Evolutionary conservation across 2,113 vertebrate species (phyloP).

Genomic region (Gavialis gangeticus): DNA sequence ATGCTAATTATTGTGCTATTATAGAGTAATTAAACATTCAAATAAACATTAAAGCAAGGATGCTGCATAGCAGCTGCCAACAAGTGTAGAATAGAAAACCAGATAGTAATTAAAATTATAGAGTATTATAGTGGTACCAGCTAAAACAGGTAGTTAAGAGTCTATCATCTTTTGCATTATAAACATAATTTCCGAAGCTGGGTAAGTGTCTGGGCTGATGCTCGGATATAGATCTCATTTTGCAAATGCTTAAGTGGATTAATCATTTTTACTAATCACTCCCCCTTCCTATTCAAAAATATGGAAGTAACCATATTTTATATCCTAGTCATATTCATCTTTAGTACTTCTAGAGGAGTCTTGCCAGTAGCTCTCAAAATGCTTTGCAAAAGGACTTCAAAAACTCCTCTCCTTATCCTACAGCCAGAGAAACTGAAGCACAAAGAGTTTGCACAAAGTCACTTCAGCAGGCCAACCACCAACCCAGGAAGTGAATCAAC

Average conservation of each 20-base stretch:
- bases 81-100: not conserved
- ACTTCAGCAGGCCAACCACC: not conserved
- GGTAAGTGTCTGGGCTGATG: not conserved
- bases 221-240: not conserved
- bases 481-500: rapidly evolving
- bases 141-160: not conserved
- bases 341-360: not conserved
- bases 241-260: not conserved
- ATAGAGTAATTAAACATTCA: slow-evolving; percentile 71
- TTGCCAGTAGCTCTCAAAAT: rapidly evolving
- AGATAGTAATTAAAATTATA: not conserved
- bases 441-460: too few species aligned
- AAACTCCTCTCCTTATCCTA: not conserved
- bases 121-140: not conserved
- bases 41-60: slow-evolving; percentile 51
- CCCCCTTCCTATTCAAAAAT: not conserved
- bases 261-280: not conserved
- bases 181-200: not conserved
- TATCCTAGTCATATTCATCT: too few species aligned
- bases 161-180: not conserved
- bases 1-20: slow-evolving; percentile 70
- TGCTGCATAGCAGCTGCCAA: slow-evolving; percentile 49
- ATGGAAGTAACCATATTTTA: not conserved
- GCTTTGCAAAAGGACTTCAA: not conserved
- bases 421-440: not conserved